phyloP scores from a whole-genome alignment of 2,888 invertebrate species.

The Athalia cordata region DNA sequence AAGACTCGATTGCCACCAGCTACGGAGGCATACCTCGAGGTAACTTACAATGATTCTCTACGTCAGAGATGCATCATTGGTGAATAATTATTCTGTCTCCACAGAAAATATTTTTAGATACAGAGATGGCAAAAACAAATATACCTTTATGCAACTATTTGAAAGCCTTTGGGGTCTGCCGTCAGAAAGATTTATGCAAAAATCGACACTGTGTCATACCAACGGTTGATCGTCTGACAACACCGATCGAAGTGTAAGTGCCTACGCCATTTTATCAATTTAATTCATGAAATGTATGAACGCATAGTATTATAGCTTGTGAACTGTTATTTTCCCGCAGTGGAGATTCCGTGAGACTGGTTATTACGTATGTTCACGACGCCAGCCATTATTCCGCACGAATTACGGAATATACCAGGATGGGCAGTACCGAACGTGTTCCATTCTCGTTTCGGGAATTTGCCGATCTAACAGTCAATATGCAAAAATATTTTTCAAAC shows the following conservation, averaged over 20 bases:
- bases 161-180: constrained; percentile 81
- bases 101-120: constrained; percentile 31
- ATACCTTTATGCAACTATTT: constrained; percentile 77
- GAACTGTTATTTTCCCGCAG: constrained; percentile 56
- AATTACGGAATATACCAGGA: constrained; percentile 73
- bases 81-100: neutral
- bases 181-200: constrained; percentile 76
- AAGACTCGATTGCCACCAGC: constrained; percentile 61
- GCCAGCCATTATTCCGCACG: constrained; percentile 80
- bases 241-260: constrained; percentile 70
- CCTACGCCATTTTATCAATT: neutral
- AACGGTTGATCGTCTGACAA: constrained; percentile 75
- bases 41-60: neutral
- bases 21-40: constrained; percentile 68
- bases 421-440: constrained; percentile 53
- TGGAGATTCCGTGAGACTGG: constrained; percentile 63
- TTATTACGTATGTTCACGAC: constrained; percentile 73
- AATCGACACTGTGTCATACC: constrained; percentile 79
- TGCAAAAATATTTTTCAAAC: constrained; percentile 61
- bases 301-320: neutral
- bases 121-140: constrained; percentile 31
- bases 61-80: too few species aligned
- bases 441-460: constrained; percentile 58
- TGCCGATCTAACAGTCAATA: constrained; percentile 53
- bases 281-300: neutral